These are phyloP conservation scores for Calidris pugnax DNA, from an alignment of 2,113 vertebrate genomes.

Conservation along the genomic window DNA sequence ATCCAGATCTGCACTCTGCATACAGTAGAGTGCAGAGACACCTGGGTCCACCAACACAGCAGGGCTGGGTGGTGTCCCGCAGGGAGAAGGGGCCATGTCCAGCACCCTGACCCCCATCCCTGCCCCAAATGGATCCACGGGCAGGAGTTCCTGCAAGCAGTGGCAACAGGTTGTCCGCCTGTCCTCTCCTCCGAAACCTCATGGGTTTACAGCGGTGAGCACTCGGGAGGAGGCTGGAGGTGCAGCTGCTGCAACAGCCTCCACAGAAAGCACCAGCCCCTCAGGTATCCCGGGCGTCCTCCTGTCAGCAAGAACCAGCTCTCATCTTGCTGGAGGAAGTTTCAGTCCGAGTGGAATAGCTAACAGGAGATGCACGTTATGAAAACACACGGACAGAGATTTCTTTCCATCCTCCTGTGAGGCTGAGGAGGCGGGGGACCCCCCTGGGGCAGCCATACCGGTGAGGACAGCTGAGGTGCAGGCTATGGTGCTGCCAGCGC, in stretches of 20 bases:
- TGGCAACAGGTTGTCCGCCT: fast-evolving
- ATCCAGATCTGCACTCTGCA: fast-evolving
- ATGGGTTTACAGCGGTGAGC: not conserved
- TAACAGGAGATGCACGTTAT: fast-evolving
- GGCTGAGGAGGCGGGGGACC: not conserved
- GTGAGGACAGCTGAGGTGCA: fast-evolving
- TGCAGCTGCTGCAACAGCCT: not conserved
- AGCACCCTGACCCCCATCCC: fast-evolving
- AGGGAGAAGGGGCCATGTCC: fast-evolving
- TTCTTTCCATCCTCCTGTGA: not conserved
- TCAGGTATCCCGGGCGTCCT: not conserved
- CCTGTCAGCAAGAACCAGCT: not conserved
- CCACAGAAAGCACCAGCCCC: not conserved
- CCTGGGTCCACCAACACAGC: fast-evolving
- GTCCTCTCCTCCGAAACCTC: not conserved
- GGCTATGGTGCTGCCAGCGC: fast-evolving
- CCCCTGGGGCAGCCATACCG: fast-evolving
- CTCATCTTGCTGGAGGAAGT: not conserved
- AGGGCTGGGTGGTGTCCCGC: fast-evolving
- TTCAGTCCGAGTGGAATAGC: not conserved
- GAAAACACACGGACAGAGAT: fast-evolving
- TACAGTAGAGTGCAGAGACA: too few species aligned
- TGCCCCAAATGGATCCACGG: fast-evolving
- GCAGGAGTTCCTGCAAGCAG: not conserved
- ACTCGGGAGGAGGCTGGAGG: fast-evolving